Conservation (phyloP, 2,113 vertebrate species). For the Capricornis sumatraensis region DNA sequence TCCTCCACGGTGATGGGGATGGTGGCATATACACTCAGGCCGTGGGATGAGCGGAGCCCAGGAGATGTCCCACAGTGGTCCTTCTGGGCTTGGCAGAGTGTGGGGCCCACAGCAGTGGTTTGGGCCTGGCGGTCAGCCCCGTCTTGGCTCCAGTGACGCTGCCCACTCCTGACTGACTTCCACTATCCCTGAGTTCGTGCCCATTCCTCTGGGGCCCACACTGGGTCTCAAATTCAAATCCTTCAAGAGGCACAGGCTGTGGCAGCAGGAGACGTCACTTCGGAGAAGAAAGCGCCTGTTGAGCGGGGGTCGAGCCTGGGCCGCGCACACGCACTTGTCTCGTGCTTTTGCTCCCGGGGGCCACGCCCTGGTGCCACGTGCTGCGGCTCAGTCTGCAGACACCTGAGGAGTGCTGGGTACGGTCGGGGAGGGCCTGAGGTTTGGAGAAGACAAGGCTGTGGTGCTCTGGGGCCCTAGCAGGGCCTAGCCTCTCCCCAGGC, state of each 20-base stretch:
- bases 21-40: not conserved
- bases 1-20: not conserved
- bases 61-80: not conserved
- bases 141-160: not conserved
- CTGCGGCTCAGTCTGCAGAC: not conserved
- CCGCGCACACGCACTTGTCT: accelerated
- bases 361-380: not conserved
- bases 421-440: not conserved
- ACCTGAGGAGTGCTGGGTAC: not conserved
- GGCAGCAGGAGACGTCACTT: not conserved
- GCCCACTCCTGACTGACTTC: not conserved
- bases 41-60: not conserved
- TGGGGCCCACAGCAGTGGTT: not conserved
- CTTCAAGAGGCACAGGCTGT: not conserved
- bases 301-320: not conserved
- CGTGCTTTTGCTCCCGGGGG: not conserved
- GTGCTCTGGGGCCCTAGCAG: not conserved
- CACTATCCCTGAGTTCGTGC: not conserved
- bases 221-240: not conserved
- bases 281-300: not conserved
- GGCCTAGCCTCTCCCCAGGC: not conserved
- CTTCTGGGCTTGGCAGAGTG: not conserved
- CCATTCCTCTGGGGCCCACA: not conserved
- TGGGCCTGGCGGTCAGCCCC: not conserved
- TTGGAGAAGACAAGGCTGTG: not conserved